phyloP scores from a whole-genome alignment of 2,113 vertebrate genomes.

The Tupaia chinensis region DNA sequence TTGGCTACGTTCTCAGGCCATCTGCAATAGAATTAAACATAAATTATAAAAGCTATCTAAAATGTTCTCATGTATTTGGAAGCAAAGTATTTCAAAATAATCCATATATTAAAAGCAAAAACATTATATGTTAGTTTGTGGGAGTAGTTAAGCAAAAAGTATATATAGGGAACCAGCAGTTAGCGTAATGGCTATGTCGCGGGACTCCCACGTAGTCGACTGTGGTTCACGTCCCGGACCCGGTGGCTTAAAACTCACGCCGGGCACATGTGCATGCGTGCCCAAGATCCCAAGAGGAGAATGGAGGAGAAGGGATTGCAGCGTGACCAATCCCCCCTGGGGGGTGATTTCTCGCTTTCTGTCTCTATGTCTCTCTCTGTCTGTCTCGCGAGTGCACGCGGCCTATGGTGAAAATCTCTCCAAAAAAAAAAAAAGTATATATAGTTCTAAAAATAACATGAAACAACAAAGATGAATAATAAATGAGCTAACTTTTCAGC shows the following conservation, averaged over 20 bases:
- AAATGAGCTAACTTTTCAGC: neutral
- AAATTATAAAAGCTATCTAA: conserved; percentile 14
- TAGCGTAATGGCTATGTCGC: no score
- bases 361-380: no score
- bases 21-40: conserved; percentile 33
- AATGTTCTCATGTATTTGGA: neutral
- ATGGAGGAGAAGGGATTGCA: no score
- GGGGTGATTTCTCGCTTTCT: no score
- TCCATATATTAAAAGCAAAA: conserved; percentile 22
- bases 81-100: conserved; percentile 35
- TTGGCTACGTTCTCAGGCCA: neutral
- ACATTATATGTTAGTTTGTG: neutral
- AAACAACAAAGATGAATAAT: conserved; percentile 5
- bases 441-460: neutral
- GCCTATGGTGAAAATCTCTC: no score
- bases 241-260: no score
- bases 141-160: neutral
- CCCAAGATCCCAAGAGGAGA: no score
- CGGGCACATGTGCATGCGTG: no score
- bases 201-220: no score
- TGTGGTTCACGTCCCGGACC: no score
- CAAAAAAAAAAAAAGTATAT: neutral
- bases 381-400: no score
- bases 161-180: neutral
- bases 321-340: no score